These are phyloP conservation scores for Lepidurus packardi DNA, from an alignment of 1,140 invertebrate species.

Conservation along the genomic window DNA sequence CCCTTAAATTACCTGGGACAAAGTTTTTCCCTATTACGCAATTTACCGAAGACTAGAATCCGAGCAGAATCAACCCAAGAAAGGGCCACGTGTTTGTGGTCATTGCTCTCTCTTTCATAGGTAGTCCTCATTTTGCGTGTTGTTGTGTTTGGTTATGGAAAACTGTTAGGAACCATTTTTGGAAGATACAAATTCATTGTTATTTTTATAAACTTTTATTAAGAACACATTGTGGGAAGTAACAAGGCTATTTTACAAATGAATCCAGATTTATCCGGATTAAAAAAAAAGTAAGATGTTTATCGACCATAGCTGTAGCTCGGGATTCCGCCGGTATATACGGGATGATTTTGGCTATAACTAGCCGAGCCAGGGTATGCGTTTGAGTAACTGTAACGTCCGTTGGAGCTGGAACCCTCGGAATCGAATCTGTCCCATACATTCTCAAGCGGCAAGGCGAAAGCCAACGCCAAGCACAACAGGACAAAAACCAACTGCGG, in stretches of 20 bases:
- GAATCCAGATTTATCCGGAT: not conserved
- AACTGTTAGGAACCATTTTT: no score
- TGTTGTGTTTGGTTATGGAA: not conserved
- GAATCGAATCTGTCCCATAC: not conserved
- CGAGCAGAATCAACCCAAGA: not conserved
- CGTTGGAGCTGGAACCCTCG: not conserved
- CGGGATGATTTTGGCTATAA: not conserved
- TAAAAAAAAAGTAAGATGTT: not conserved
- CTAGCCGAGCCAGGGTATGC: not conserved
- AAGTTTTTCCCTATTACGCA: not conserved
- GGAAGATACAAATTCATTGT: not conserved
- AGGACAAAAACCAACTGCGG: not conserved
- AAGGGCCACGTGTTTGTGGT: not conserved
- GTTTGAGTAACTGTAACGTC: not conserved
- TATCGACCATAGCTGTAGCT: not conserved
- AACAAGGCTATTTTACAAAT: not conserved
- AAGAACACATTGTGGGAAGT: not conserved
- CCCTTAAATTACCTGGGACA: not conserved
- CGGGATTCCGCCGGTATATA: conserved; percentile 1
- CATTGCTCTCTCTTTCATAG: not conserved
- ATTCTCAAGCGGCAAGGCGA: not conserved
- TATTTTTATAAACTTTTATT: not conserved
- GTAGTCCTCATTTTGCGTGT: not conserved
- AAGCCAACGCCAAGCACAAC: not conserved
- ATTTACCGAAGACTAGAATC: not conserved